These are phyloP conservation scores for Psilanteris sp. DNA, from an alignment of 1,140 invertebrate genomes.

Conservation along the genomic window DNA sequence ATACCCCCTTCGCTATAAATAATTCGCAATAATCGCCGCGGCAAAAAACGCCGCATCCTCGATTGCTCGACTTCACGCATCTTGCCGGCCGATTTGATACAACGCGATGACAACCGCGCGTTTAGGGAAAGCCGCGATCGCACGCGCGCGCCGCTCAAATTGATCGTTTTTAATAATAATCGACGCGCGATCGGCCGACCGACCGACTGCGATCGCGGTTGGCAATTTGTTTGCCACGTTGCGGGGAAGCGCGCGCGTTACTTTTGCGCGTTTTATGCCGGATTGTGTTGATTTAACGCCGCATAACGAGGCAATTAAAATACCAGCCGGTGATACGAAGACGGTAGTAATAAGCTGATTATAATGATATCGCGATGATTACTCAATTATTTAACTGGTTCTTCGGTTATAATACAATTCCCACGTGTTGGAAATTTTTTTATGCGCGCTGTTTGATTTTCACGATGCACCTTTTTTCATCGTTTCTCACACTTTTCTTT, in stretches of 20 bases:
- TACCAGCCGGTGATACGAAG: slow-evolving; percentile 45
- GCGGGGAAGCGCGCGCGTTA: background rate
- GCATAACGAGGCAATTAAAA: slow-evolving; percentile 54
- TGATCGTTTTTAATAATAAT: slow-evolving; percentile 1
- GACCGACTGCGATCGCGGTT: background rate
- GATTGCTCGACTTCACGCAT: background rate
- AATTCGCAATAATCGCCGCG: slow-evolving; percentile 16
- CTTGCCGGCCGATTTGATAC: no score
- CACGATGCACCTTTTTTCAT: background rate
- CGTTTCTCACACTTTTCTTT: slow-evolving; percentile 11
- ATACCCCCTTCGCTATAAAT: slow-evolving; percentile 21
- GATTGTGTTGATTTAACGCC: slow-evolving; percentile 35
- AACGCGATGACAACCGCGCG: no score
- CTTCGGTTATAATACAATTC: slow-evolving; percentile 38
- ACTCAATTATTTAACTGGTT: slow-evolving; percentile 51
- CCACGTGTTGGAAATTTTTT: slow-evolving; percentile 39
- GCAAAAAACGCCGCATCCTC: no score
- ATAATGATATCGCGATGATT: slow-evolving; percentile 55
- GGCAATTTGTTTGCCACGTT: slow-evolving; percentile 5
- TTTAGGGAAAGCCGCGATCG: no score
- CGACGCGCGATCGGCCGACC: no score
- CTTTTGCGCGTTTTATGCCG: slow-evolving; percentile 19
- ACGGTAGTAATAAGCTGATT: slow-evolving; percentile 50
- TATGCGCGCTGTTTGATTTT: slow-evolving; percentile 11
- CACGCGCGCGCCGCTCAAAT: no score